A percentile compares a stretch with the other conserved stretches of the same genome.
Evolutionary conservation across 2,113 vertebrate genomes (phyloP).

Genomic region (Caretta caretta): DNA sequence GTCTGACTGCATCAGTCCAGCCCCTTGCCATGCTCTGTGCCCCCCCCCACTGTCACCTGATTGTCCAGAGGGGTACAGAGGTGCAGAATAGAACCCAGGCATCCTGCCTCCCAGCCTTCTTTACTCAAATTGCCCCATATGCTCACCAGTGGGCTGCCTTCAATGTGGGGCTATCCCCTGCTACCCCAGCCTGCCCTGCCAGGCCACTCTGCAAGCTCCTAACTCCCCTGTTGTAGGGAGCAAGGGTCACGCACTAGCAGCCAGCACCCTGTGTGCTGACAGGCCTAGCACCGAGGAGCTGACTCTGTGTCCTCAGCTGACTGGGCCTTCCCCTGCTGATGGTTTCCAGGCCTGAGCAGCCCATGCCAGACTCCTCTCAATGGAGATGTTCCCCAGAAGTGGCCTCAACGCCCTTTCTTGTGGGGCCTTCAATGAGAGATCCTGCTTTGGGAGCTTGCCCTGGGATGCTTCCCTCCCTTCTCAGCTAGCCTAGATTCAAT

Average conservation of each 20-base stretch:
- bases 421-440: rapidly evolving
- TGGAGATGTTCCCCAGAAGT: rapidly evolving
- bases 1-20: not conserved
- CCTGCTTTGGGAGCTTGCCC: rapidly evolving
- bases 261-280: rapidly evolving
- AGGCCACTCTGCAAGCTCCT: rapidly evolving
- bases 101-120: not conserved
- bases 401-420: rapidly evolving
- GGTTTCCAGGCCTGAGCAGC: not conserved
- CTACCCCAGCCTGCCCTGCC: not conserved
- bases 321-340: not conserved
- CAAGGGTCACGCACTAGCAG: not conserved
- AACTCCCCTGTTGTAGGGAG: rapidly evolving
- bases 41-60: no score
- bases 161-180: no score
- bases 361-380: not conserved
- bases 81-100: not conserved
- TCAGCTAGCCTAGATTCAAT: rapidly evolving
- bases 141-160: not conserved
- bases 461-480: rapidly evolving
- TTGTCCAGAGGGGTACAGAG: not conserved
- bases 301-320: rapidly evolving
- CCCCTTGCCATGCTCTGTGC: no score
- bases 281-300: not conserved
- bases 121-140: not conserved